Conservation (phyloP, 2,797 vertebrate species). For the Leptatherina wallacei region DNA sequence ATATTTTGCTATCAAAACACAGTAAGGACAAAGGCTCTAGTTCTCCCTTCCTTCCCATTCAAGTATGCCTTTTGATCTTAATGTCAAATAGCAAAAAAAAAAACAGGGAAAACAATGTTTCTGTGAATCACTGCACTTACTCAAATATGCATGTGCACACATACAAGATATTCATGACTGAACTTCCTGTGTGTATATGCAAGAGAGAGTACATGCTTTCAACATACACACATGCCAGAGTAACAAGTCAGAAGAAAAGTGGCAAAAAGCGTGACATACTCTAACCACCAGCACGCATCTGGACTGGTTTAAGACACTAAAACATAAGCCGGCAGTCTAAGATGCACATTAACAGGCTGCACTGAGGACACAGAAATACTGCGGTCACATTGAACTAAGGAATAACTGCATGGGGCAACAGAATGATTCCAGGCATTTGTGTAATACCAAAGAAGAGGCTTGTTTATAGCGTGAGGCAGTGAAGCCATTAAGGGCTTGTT, state of each 20-base stretch:
- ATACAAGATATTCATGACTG: not conserved
- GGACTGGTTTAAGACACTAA: constrained; percentile 47
- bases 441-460: constrained; percentile 13
- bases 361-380: constrained; percentile 32
- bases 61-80: not conserved
- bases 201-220: constrained; percentile 16
- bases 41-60: not conserved
- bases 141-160: not conserved
- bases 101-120: constrained; percentile 1
- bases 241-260: constrained; percentile 65
- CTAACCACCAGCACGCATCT: constrained; percentile 57
- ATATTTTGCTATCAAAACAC: constrained; percentile 11
- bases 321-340: constrained; percentile 4
- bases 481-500: not conserved
- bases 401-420: constrained; percentile 1
- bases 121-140: constrained; percentile 1
- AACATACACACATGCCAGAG: constrained; percentile 58
- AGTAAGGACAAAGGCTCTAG: not conserved
- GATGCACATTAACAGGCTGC: constrained; percentile 14
- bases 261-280: constrained; percentile 31
- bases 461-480: not conserved
- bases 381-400: constrained; percentile 2
- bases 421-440: constrained; percentile 23
- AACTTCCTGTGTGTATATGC: constrained; percentile 24
- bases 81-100: not conserved